These are phyloP conservation scores for Tetanocera ferruginea DNA, from an alignment of 2,888 invertebrate species.

Conservation along the genomic window DNA sequence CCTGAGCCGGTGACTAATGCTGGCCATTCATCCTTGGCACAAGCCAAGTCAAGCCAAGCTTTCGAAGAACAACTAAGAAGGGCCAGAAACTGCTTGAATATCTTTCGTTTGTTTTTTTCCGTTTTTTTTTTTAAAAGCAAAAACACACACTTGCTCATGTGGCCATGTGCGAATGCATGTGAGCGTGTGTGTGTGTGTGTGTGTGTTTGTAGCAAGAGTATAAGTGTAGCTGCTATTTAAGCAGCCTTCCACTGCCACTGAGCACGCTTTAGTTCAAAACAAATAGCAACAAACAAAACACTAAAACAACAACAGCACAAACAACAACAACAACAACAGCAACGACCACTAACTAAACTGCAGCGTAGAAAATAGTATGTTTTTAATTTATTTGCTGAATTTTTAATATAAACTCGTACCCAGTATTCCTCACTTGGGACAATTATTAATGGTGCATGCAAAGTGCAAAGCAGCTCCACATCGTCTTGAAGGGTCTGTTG, in stretches of 20 bases:
- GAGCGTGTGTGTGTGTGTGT: background rate
- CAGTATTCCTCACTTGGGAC: constrained; percentile 22
- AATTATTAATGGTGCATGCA: constrained; percentile 28
- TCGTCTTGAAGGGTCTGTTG: too few species aligned
- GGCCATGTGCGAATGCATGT: background rate
- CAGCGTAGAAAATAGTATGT: background rate
- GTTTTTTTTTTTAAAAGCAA: background rate
- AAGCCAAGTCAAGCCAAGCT: background rate
- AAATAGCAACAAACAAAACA: background rate
- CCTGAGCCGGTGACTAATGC: constrained; percentile 24
- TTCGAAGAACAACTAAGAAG: constrained; percentile 8
- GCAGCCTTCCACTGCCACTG: background rate
- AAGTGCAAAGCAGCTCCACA: background rate
- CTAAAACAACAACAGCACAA: background rate
- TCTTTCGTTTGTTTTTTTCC: constrained; percentile 5
- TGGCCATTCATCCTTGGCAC: constrained; percentile 29
- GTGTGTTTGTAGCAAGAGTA: too few species aligned
- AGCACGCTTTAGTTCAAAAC: background rate
- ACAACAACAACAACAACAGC: background rate
- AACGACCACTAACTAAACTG: background rate
- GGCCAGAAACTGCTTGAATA: constrained; percentile 13
- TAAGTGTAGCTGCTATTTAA: background rate
- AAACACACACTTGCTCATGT: background rate
- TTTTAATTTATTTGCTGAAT: constrained; percentile 35
- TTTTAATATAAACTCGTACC: constrained; percentile 14